A percentile compares a stretch with the other conserved stretches of the same genome.
Evolutionary conservation across 2,888 invertebrate genomes (phyloP).

Genomic region (Polietes domitor): DNA sequence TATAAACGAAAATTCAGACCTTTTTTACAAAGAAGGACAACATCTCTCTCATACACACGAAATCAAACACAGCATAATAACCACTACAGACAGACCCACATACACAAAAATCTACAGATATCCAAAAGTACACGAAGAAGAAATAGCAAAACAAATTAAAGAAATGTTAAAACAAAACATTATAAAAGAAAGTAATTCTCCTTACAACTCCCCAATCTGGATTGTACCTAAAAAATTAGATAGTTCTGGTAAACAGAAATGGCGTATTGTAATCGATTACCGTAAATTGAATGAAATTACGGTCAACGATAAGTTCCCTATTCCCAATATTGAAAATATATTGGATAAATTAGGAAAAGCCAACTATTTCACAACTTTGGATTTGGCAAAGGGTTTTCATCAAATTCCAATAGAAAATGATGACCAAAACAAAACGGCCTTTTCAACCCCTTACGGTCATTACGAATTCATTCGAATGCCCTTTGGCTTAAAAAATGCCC

Average conservation of each 20-base stretch:
- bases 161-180: conserved; percentile 42
- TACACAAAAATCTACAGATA: conserved; percentile 48
- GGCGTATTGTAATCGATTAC: conserved; percentile 23
- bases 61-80: no score
- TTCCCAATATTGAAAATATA: conserved; percentile 20
- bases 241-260: conserved; percentile 19
- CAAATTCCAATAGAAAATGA: no score
- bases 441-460: conserved; percentile 36
- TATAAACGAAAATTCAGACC: no score
- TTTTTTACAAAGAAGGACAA: no score
- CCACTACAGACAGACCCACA: no score
- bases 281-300: conserved; percentile 22
- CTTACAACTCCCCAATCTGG: conserved; percentile 25
- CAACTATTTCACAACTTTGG: conserved; percentile 10
- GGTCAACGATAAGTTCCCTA: conserved; percentile 27
- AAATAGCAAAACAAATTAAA: conserved; percentile 34
- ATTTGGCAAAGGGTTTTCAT: conserved; percentile 27
- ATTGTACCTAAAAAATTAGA: conserved; percentile 1
- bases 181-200: conserved; percentile 27
- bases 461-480: conserved; percentile 37
- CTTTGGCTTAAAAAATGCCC: conserved; percentile 41
- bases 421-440: no score
- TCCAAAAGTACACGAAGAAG: conserved; percentile 21
- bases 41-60: no score
- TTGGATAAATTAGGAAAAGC: not conserved